These are phyloP conservation scores for Drosophila sp. DNA, from an alignment of 1,140 invertebrate genomes.

Conservation along the genomic window DNA sequence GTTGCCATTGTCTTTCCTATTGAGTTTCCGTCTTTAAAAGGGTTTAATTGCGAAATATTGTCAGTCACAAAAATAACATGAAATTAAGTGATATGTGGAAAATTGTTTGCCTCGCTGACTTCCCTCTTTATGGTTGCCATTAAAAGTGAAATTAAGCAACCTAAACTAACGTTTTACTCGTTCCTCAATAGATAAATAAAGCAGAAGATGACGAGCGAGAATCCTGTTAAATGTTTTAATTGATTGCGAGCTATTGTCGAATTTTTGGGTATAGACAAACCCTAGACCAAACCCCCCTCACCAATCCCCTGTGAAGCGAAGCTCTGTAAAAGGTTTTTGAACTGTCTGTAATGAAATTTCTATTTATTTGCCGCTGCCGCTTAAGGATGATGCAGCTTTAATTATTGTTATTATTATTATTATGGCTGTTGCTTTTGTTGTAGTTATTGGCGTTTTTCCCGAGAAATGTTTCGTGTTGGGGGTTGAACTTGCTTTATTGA, in stretches of 20 bases:
- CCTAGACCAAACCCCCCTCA: slow-evolving; percentile 16
- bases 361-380: slow-evolving; percentile 8
- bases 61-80: slow-evolving; percentile 34
- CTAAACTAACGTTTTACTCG: slow-evolving; percentile 35
- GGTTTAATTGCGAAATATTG: slow-evolving; percentile 42
- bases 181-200: slow-evolving; percentile 7
- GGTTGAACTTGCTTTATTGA: slow-evolving; percentile 46
- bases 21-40: slow-evolving; percentile 35
- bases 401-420: slow-evolving; percentile 51
- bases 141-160: slow-evolving; percentile 42
- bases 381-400: slow-evolving; percentile 65
- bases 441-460: not conserved
- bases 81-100: slow-evolving; percentile 30
- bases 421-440: slow-evolving; percentile 34
- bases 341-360: slow-evolving; percentile 47
- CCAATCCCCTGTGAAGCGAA: no score
- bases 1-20: slow-evolving; percentile 35
- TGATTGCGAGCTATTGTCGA: slow-evolving; percentile 6
- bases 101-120: slow-evolving; percentile 39
- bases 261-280: slow-evolving; percentile 19
- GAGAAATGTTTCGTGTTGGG: not conserved
- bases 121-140: slow-evolving; percentile 26
- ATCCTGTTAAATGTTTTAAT: not conserved
- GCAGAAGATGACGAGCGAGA: not conserved
- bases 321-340: slow-evolving; percentile 41